Percentiles rank a stretch among this genome's conserved stretches.
Evolutionary conservation across 1,140 invertebrate genomes (phyloP).

Genomic region (Bombus consobrinus): DNA sequence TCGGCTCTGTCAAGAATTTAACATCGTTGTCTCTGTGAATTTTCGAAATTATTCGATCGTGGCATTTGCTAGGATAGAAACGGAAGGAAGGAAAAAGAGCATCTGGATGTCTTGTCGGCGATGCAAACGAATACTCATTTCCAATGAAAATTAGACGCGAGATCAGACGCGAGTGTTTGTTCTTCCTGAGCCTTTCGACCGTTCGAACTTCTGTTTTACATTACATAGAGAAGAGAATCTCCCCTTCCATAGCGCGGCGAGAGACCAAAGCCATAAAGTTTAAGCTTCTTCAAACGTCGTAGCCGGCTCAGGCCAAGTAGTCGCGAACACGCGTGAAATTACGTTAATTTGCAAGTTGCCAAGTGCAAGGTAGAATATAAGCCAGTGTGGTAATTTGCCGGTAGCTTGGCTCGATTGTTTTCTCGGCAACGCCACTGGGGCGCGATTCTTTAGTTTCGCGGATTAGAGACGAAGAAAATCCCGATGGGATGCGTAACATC

Average conservation of each 20-base stretch:
- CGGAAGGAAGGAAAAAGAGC: background rate
- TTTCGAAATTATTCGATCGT: conserved; percentile 44
- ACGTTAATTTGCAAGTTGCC: conserved; percentile 28
- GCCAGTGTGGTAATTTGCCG: background rate
- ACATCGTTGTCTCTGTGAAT: conserved; percentile 7
- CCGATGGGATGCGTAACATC: background rate
- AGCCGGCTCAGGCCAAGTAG: background rate
- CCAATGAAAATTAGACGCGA: conserved; percentile 48
- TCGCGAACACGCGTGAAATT: conserved; percentile 37
- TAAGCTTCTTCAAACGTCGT: background rate
- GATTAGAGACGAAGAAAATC: background rate
- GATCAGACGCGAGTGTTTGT: background rate
- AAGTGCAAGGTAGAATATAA: background rate
- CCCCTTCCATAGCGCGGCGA: too few relatives aligned
- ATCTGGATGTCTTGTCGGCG: background rate
- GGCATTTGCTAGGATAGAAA: background rate
- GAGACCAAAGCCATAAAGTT: background rate
- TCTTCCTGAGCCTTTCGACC: too few relatives aligned
- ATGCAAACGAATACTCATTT: conserved; percentile 10
- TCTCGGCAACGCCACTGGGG: background rate
- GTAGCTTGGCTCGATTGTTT: conserved; percentile 12
- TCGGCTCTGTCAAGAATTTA: conserved; percentile 20
- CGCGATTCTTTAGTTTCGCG: background rate
- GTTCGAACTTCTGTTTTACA: background rate
- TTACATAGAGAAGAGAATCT: too few relatives aligned